A percentile compares a stretch with the other conserved stretches of the same genome.
phyloP scores from a whole-genome alignment of 2,888 invertebrate genomes.

The Acholoe squamosa region DNA sequence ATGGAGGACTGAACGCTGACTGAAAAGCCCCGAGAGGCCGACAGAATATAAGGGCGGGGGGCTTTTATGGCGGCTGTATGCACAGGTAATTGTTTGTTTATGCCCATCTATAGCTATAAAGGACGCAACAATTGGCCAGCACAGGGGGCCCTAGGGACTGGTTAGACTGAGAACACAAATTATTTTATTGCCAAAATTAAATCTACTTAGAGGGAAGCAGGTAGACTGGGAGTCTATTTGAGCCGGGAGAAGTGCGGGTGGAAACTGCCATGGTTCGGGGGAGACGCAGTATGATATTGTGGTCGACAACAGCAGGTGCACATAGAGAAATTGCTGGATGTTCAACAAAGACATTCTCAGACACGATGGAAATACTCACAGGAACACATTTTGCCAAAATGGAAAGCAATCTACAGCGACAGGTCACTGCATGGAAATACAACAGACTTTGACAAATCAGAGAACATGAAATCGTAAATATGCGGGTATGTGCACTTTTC shows the following conservation, averaged over 20 bases:
- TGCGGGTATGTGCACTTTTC: too few species aligned
- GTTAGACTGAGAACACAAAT: slow-evolving; percentile 19
- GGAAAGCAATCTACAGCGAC: too few species aligned
- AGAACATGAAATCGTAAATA: too few species aligned
- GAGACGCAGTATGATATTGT: too few species aligned
- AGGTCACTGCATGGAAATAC: too few species aligned
- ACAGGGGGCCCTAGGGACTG: not conserved
- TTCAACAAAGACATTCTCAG: too few species aligned
- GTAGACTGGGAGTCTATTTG: not conserved
- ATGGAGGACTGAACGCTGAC: not conserved
- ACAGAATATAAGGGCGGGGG: not conserved
- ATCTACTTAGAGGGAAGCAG: not conserved
- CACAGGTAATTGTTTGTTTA: slow-evolving; percentile 55
- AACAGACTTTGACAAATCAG: too few species aligned
- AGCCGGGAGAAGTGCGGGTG: not conserved
- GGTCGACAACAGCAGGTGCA: too few species aligned
- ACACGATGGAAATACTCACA: too few species aligned
- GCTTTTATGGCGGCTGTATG: not conserved
- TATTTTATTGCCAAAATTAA: slow-evolving; percentile 53
- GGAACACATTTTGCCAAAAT: too few species aligned
- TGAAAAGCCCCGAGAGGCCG: slow-evolving; percentile 1
- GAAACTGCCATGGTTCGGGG: not conserved
- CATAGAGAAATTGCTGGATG: not conserved
- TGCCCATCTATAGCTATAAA: slow-evolving; percentile 35
- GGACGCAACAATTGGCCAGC: slow-evolving; percentile 42